A percentile compares a stretch with the other conserved stretches of the same genome.
Conservation (phyloP, 2,113 vertebrate species). For the Podarcis muralis region DNA sequence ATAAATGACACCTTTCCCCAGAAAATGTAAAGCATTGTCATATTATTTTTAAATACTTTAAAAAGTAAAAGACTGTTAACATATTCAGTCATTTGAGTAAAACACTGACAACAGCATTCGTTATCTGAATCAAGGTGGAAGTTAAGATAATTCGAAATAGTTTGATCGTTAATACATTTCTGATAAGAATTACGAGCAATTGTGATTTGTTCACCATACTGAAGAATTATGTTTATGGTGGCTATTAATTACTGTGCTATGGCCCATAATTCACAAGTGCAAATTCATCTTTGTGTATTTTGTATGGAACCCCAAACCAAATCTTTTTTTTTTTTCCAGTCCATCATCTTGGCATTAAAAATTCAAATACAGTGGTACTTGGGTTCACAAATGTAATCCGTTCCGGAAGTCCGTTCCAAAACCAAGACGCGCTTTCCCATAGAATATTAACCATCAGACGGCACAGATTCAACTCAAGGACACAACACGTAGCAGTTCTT, state of each 20-base stretch:
- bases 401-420: too few relatives aligned
- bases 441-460: neutral
- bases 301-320: neutral
- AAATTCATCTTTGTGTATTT: constrained; percentile 53
- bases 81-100: neutral
- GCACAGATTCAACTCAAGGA: neutral
- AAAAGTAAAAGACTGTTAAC: constrained; percentile 58
- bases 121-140: constrained; percentile 49
- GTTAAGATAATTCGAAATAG: constrained; percentile 54
- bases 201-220: constrained; percentile 22
- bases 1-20: constrained; percentile 60
- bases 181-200: constrained; percentile 2
- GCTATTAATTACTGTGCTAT: neutral
- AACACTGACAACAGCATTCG: constrained; percentile 32
- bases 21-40: constrained; percentile 54
- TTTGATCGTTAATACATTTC: constrained; percentile 44
- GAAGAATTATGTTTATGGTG: neutral
- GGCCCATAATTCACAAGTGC: constrained; percentile 47
- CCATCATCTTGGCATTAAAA: constrained; percentile 35
- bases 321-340: constrained; percentile 9
- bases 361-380: constrained; percentile 1
- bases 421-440: too few relatives aligned
- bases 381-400: too few relatives aligned
- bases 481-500: rapidly evolving
- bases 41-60: constrained; percentile 59